phyloP scores from a whole-genome alignment of 1,140 invertebrate genomes.

The Eurosta solidaginis region DNA sequence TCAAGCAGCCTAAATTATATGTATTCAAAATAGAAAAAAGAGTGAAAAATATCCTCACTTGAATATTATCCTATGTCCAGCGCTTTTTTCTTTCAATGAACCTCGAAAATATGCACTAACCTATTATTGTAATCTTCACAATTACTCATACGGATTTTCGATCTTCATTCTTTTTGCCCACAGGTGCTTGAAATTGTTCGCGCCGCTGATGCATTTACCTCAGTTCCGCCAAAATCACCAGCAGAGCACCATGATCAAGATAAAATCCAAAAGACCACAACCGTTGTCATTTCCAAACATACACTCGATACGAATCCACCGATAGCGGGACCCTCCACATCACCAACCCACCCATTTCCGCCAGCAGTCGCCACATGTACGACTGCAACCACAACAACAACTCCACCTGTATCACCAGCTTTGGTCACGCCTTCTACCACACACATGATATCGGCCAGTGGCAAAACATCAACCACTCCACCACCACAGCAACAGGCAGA shows the following conservation, averaged over 20 bases:
- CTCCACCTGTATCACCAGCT: conserved; percentile 29
- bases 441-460: neutral
- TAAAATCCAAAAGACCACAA: conserved; percentile 84
- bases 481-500: conserved; percentile 34
- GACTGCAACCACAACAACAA: conserved; percentile 26
- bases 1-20: too few species aligned
- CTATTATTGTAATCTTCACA: neutral
- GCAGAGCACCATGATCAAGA: conserved; percentile 68
- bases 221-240: conserved; percentile 78
- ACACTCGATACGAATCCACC: conserved; percentile 66
- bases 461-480: conserved; percentile 23
- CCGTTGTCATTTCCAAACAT: conserved; percentile 93
- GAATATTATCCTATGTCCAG: too few species aligned
- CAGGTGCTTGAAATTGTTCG: conserved; percentile 86
- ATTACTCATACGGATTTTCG: neutral
- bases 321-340: conserved; percentile 46
- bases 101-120: too few species aligned
- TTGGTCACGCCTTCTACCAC: conserved; percentile 36
- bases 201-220: conserved; percentile 81
- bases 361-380: neutral
- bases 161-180: conserved; percentile 30
- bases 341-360: neutral
- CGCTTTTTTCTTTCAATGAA: too few species aligned
- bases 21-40: too few species aligned
- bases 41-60: too few species aligned